Evolutionary conservation across 2,113 vertebrate genomes (phyloP).

Genomic region (Planiliza haematocheilus): DNA sequence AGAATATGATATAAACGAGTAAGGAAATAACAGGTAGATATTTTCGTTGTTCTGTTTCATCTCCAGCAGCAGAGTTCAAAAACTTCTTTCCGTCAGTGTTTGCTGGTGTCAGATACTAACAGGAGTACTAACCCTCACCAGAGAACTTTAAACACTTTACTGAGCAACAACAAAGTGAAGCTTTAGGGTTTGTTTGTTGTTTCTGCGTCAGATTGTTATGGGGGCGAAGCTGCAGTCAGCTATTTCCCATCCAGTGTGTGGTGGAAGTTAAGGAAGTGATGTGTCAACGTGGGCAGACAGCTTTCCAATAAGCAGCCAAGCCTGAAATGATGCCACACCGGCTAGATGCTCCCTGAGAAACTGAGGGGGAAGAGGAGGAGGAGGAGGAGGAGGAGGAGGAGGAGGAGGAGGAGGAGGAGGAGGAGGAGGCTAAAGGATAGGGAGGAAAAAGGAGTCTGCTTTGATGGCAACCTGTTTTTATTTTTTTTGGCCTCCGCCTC

Average conservation of each 20-base stretch:
- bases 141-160: not conserved
- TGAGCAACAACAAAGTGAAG: not conserved
- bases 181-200: conserved; percentile 15
- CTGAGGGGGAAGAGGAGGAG: conserved; percentile 42
- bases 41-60: not conserved
- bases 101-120: not conserved
- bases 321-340: conserved; percentile 67
- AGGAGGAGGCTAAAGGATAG: not conserved
- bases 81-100: not conserved
- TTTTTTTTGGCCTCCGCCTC: conserved; percentile 19
- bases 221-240: conserved; percentile 54
- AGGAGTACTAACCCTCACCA: not conserved
- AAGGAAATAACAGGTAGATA: not conserved
- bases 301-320: conserved; percentile 70
- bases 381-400: not conserved
- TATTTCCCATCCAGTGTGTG: conserved; percentile 44
- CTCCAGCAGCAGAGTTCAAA: not conserved
- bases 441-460: not conserved
- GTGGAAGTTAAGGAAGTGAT: conserved; percentile 60
- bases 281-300: conserved; percentile 70
- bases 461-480: conserved; percentile 20
- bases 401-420: not conserved
- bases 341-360: conserved; percentile 62
- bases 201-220: conserved; percentile 29
- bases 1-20: too few relatives aligned